A percentile compares a stretch with the other conserved stretches of the same genome.
phyloP scores from a whole-genome alignment of 1,140 invertebrate genomes.

The Listronotus oregonensis region DNA sequence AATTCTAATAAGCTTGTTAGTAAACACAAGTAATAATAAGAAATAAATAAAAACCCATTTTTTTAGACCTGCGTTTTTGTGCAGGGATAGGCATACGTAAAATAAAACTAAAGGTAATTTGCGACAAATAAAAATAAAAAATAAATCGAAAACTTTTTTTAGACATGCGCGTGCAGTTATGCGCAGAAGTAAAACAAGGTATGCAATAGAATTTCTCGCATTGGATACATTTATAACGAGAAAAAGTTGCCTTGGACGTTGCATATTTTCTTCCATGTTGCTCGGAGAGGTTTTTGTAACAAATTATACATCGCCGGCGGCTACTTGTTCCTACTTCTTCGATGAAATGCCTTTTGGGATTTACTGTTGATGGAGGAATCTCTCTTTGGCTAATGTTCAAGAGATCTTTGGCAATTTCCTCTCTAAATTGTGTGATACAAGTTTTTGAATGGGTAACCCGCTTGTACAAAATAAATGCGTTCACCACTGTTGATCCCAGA shows the following conservation, averaged over 20 bases:
- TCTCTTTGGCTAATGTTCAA: background rate
- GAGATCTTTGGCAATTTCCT: slow-evolving; percentile 5
- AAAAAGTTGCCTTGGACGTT: background rate
- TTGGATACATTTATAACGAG: background rate
- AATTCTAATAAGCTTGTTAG: too few relatives aligned
- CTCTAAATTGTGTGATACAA: slow-evolving; percentile 12
- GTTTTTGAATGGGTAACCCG: slow-evolving; percentile 24
- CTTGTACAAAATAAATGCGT: slow-evolving; percentile 38
- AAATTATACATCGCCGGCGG: background rate
- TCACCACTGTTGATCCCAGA: slow-evolving; percentile 50
- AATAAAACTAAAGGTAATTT: too few relatives aligned
- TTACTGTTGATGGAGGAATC: too few relatives aligned
- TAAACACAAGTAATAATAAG: too few relatives aligned
- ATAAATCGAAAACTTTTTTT: too few relatives aligned
- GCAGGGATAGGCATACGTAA: too few relatives aligned
- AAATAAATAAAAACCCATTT: too few relatives aligned
- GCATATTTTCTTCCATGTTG: slow-evolving; percentile 1
- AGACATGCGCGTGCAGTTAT: too few relatives aligned
- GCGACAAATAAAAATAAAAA: too few relatives aligned
- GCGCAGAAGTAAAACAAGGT: too few relatives aligned
- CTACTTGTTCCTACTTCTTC: background rate
- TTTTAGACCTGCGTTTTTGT: too few relatives aligned
- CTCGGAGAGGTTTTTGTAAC: background rate
- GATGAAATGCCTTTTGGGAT: background rate
- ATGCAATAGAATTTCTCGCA: background rate